Conservation (phyloP, 1,140 invertebrate genomes). For the Sarcophaga bullata region DNA sequence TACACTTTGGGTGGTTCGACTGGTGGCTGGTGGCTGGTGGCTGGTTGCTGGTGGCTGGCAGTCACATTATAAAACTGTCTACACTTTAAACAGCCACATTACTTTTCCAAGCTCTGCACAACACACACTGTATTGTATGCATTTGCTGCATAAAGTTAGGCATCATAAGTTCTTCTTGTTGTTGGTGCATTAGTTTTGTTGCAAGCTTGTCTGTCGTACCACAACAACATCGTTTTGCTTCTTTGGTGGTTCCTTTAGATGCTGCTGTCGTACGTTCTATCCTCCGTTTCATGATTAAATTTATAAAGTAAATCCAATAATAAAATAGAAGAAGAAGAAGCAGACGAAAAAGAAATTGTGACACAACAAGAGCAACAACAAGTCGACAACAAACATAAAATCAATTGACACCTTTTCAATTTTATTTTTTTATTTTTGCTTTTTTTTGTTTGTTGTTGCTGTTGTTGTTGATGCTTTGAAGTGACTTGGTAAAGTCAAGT, state of each 20-base stretch:
- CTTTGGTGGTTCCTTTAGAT: slow-evolving; percentile 9
- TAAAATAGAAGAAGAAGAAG: not conserved
- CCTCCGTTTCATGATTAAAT: not conserved
- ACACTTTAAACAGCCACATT: not conserved
- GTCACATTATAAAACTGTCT: slow-evolving; percentile 11
- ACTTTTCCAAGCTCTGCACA: not conserved
- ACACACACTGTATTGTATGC: not conserved
- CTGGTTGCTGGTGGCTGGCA: not conserved
- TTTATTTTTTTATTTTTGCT: not conserved
- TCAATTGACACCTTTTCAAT: slow-evolving; percentile 12
- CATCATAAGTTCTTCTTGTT: not conserved
- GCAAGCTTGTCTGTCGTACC: not conserved
- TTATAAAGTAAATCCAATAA: slow-evolving; percentile 22
- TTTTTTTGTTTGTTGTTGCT: not conserved
- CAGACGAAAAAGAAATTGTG: too few relatives aligned
- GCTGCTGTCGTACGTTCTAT: not conserved
- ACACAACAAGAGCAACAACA: not conserved
- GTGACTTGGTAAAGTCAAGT: too few relatives aligned
- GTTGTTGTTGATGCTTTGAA: too few relatives aligned
- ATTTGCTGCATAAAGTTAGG: not conserved
- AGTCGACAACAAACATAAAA: slow-evolving; percentile 21
- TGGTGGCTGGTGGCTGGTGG: not conserved
- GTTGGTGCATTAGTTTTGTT: not conserved
- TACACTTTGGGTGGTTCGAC: too few relatives aligned
- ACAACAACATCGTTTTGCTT: not conserved